Evolutionary conservation across 2,888 invertebrate genomes (phyloP).

Genomic region (Epicampocera succincta): DNA sequence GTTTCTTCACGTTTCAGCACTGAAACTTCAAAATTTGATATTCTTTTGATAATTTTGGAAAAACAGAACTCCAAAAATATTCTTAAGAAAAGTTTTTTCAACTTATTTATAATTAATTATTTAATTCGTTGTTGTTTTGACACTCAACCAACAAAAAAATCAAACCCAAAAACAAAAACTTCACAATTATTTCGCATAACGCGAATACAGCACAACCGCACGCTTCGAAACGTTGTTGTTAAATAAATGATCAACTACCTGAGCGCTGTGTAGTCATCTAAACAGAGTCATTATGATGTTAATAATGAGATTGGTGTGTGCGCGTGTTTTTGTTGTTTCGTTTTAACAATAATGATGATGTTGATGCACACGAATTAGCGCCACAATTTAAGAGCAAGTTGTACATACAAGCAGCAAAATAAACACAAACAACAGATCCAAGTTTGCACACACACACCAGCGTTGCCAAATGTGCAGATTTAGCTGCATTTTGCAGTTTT

Average conservation of each 20-base stretch:
- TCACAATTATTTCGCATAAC: constrained; percentile 23
- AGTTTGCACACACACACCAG: constrained; percentile 15
- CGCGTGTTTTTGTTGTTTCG: not conserved
- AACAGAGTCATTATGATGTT: constrained; percentile 53
- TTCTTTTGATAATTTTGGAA: not conserved
- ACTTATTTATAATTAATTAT: constrained; percentile 14
- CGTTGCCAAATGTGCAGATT: too few relatives aligned
- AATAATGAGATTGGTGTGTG: constrained; percentile 25
- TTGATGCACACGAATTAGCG: constrained; percentile 65
- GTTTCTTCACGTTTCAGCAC: too few relatives aligned
- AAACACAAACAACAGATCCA: constrained; percentile 17
- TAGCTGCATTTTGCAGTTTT: too few relatives aligned
- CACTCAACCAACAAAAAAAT: constrained; percentile 14
- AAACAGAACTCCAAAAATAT: not conserved
- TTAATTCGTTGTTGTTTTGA: constrained; percentile 34
- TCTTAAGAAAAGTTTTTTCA: too few relatives aligned
- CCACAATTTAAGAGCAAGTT: constrained; percentile 58
- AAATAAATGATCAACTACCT: constrained; percentile 69
- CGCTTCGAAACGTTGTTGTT: constrained; percentile 68
- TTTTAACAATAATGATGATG: constrained; percentile 35
- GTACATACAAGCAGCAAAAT: not conserved
- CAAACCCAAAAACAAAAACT: constrained; percentile 16
- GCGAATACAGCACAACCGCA: constrained; percentile 50
- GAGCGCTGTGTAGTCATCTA: constrained; percentile 64
- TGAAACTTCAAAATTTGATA: not conserved